Evolutionary conservation across 2,888 invertebrate genomes (phyloP), one percentile per base, ranked within the genome.

Genomic region (Drosophila vallismaia): DNA sequence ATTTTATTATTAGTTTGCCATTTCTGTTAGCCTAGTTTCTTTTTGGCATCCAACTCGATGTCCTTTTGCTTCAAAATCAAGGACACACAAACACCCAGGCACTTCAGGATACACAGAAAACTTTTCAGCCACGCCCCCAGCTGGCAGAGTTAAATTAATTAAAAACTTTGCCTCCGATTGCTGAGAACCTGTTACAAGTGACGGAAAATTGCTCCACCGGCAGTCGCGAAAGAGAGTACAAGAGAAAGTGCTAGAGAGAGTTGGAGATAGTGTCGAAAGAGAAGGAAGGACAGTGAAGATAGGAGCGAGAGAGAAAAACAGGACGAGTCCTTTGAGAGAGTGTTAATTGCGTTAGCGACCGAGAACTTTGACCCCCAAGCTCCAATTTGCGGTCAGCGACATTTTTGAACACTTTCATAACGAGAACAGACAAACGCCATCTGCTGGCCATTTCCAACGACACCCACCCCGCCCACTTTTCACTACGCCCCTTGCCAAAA

Each of bases 131-230:
- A 58, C 72, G 57, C 74, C 64, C 59, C 51, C 56, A 29, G 52
- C 53, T 50, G 56, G 40, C 51, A 52, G 6, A 26, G 74, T 67
- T 59, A 72, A 83, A 86, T 88, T 88, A 88, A 88, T 88, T 88
- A 88, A 83, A 85, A 77, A 74, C 74, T 79, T 81, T 70, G 49
- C 53, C 38, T 58, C 26, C n/a, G 3, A 26, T 44, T 70, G 55
- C 86, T 88, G 88, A 8, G 67, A 76, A 77, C 88, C 88, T 88
- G 85, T 50, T 86, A 58, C 78, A 85, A 82, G 82, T 80, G 87
- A 75, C 79, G 76, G 70, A 59, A 75, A 87, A 81, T 74, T 71
- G 76, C 63, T 63, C 74, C 69, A 73, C 51, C 60, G 53, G 14
- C 60, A 31, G 62, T 6, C 14, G 53, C 9, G 60, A 44, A 38